Base-by-base conservation (phyloP, 2,113 vertebrate genomes). In the Cavia aperea region DNA sequence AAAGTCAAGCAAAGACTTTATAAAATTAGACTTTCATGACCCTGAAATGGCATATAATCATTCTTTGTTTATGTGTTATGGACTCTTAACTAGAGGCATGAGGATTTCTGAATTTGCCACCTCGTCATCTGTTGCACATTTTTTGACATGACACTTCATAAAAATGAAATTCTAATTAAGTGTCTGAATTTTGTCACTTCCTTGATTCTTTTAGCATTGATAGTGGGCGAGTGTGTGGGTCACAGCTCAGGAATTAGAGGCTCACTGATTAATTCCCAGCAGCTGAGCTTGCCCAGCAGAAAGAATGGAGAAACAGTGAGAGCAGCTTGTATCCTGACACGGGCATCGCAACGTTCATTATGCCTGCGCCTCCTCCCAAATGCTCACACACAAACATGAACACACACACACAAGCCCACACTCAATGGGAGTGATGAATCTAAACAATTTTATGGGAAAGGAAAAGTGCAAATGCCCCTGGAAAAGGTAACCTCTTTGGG, bases 101-200 rank as follows among this genome's bases (percentile, higher is more conserved):
- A 93, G 39, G 77, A 95, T 86, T 91, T 63, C 62, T 83, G 87
- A 79, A 92, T 90, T 91, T 62, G 81, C 81, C n/a, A 92, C 33
- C n/a, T 82, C 81, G 72, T 93, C 66, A 88, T 72, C 72, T 86
- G 60, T 51, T 73, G 75, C 26, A 70, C 11, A 12, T 73, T 86
- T 66, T 92, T 91, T 58, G 58, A 46, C 18, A n/a, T 15, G 62
- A 70, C 86, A 31, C 58, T 92, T 72, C 56, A 51, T 89, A 79
- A 95, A 86, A 86, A 86, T 89, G 83, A 93, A 84, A 63, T 87
- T 86, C 92, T 90, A 86, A 92, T 92, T 46, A 81, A 91, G 29
- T 90, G 5, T 92, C 62, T 87, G 78, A 78, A 49, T 77, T 93
- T 56, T 92, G 70, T 86, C 24, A 63, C 36, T 89, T 92, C 23